A percentile compares a stretch with the other conserved stretches of the same genome.
Conservation (phyloP, 2,888 invertebrate genomes). For the Adelphocoris suturalis region DNA sequence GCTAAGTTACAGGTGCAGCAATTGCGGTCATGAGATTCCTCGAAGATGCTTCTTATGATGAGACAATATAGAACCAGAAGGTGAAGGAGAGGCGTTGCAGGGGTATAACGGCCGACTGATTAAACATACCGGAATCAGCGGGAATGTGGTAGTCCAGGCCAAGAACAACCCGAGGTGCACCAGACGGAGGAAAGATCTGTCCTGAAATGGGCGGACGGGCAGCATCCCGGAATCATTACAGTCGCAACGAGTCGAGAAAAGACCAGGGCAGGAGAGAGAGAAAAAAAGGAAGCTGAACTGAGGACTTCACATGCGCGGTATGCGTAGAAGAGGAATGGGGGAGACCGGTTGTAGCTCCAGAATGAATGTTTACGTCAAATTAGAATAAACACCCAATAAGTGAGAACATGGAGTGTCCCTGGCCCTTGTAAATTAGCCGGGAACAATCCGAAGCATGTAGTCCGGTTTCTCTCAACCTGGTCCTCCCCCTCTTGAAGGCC, state of each 20-base stretch:
- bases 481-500: constrained; percentile 31
- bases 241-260: constrained; percentile 53
- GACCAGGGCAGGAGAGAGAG: constrained; percentile 18
- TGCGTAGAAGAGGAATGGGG: constrained; percentile 57
- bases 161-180: constrained; percentile 46
- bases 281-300: constrained; percentile 22
- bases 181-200: constrained; percentile 45
- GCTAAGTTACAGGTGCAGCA: constrained; percentile 9
- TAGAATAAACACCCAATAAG: constrained; percentile 74
- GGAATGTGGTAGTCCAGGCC: constrained; percentile 58
- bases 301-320: constrained; percentile 59
- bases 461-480: constrained; percentile 62
- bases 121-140: constrained; percentile 64
- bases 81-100: constrained; percentile 49
- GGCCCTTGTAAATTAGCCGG: constrained; percentile 73
- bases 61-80: constrained; percentile 31
- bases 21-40: constrained; percentile 27
- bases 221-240: constrained; percentile 67
- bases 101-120: constrained; percentile 58
- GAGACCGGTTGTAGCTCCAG: constrained; percentile 65
- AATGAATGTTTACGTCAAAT: constrained; percentile 73
- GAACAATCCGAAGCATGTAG: constrained; percentile 71
- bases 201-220: constrained; percentile 59
- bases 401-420: constrained; percentile 70
- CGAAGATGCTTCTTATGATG: constrained; percentile 39